Evolutionary conservation across 2,113 vertebrate species (phyloP).

Genomic region (Pogona vitticeps): DNA sequence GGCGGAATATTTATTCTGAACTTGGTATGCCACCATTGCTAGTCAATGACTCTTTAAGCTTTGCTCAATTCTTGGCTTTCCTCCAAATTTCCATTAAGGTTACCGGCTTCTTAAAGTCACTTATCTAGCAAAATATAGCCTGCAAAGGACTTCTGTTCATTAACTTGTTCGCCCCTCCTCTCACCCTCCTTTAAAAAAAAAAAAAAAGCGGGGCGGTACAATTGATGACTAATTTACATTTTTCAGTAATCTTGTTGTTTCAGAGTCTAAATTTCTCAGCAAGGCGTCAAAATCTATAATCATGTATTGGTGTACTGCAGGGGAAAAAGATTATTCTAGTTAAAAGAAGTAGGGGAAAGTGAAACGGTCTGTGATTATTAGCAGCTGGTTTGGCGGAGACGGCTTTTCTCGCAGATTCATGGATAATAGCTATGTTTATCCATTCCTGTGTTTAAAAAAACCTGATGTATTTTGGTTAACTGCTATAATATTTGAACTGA

Average conservation of each 20-base stretch:
- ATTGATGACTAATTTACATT: neutral
- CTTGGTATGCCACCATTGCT: neutral
- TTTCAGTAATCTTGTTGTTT: neutral
- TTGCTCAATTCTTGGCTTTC: neutral
- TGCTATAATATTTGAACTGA: neutral
- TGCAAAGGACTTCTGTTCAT: neutral
- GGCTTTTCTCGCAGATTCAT: neutral
- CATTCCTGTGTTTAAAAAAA: constrained; percentile 1
- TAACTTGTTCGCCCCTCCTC: neutral
- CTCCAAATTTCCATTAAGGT: neutral
- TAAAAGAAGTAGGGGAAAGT: neutral
- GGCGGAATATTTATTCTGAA: accelerated
- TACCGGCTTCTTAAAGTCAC: accelerated
- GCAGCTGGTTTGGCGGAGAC: neutral
- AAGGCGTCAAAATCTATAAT: neutral
- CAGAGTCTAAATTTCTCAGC: neutral
- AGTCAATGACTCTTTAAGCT: neutral
- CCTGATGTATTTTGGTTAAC: neutral
- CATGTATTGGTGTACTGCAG: neutral
- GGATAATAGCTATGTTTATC: neutral
- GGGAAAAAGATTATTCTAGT: neutral
- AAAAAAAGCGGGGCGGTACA: no score
- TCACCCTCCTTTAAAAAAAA: no score
- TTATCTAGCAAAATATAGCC: neutral
- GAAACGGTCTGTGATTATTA: neutral